A percentile compares a stretch with the other conserved stretches of the same genome.
phyloP scores from a whole-genome alignment of 1,140 invertebrate species.

The Scaptodrosophila lebanonensis region DNA sequence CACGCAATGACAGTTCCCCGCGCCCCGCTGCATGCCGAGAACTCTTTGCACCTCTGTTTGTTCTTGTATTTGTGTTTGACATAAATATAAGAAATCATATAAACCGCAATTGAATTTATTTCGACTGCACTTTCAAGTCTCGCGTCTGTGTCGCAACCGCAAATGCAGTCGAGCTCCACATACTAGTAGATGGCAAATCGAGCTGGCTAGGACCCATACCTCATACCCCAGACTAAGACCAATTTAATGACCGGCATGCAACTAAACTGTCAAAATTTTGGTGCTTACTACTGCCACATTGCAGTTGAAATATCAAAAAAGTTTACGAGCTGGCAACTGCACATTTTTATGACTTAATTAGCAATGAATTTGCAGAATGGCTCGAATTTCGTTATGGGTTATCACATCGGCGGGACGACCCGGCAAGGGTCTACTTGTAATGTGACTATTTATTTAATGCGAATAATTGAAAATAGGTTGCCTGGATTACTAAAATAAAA shows the following conservation, averaged over 20 bases:
- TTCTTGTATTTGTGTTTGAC: constrained; percentile 43
- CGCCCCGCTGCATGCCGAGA: not conserved
- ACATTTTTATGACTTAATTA: constrained; percentile 69
- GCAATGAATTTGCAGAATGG: constrained; percentile 1
- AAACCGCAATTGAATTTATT: constrained; percentile 74
- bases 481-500: no score
- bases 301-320: constrained; percentile 43
- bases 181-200: not conserved
- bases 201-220: no score
- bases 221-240: not conserved
- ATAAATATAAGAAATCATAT: constrained; percentile 67
- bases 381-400: not conserved
- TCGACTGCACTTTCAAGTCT: constrained; percentile 49
- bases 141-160: constrained; percentile 38
- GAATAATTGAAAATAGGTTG: no score
- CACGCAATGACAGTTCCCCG: constrained; percentile 45
- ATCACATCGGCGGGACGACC: not conserved
- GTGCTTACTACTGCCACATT: constrained; percentile 26
- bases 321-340: constrained; percentile 57
- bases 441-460: no score
- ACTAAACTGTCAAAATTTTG: constrained; percentile 69
- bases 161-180: constrained; percentile 24
- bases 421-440: no score
- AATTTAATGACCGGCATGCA: not conserved
- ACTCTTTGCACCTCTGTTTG: constrained; percentile 38